phyloP scores from a whole-genome alignment of 2,888 invertebrate species.

The Pherbina coryleti region DNA sequence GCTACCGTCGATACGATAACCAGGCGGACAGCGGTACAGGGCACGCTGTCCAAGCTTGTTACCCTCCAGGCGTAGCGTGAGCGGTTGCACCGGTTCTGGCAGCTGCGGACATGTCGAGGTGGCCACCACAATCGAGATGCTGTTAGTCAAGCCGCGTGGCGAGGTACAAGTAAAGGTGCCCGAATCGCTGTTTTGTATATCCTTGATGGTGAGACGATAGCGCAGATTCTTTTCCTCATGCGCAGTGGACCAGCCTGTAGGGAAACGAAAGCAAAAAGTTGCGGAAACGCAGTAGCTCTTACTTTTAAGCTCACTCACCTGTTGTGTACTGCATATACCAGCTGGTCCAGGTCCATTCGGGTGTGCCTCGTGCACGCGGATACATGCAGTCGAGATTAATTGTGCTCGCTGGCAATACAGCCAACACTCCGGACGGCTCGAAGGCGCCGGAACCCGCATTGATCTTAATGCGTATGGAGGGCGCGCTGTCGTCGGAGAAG shows the following conservation, averaged over 20 bases:
- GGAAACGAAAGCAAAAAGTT: neutral
- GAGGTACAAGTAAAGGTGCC: constrained; percentile 89
- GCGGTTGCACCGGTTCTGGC: constrained; percentile 74
- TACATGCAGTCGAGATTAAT: constrained; percentile 87
- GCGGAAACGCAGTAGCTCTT: neutral
- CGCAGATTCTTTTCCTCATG: constrained; percentile 81
- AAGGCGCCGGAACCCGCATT: constrained; percentile 85
- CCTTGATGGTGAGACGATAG: constrained; percentile 84
- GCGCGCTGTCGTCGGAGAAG: constrained; percentile 88
- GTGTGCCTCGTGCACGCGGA: constrained; percentile 80
- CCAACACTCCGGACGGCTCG: constrained; percentile 82
- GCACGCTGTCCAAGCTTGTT: constrained; percentile 82
- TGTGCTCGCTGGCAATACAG: constrained; percentile 82
- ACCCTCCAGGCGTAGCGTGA: constrained; percentile 82
- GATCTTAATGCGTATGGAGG: constrained; percentile 82
- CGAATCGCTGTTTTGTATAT: constrained; percentile 85
- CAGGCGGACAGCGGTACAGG: constrained; percentile 77
- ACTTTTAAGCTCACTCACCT: constrained; percentile 70
- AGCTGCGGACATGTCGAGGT: constrained; percentile 78
- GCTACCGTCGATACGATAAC: constrained; percentile 83
- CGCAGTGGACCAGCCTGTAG: constrained; percentile 67
- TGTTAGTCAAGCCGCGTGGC: constrained; percentile 79
- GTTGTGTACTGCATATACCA: constrained; percentile 82
- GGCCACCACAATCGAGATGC: constrained; percentile 74
- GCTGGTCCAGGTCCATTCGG: constrained; percentile 91